A percentile compares a stretch with the other conserved stretches of the same genome.
phyloP scores from a whole-genome alignment of 2,888 invertebrate genomes.

The Tenodera sinensis region DNA sequence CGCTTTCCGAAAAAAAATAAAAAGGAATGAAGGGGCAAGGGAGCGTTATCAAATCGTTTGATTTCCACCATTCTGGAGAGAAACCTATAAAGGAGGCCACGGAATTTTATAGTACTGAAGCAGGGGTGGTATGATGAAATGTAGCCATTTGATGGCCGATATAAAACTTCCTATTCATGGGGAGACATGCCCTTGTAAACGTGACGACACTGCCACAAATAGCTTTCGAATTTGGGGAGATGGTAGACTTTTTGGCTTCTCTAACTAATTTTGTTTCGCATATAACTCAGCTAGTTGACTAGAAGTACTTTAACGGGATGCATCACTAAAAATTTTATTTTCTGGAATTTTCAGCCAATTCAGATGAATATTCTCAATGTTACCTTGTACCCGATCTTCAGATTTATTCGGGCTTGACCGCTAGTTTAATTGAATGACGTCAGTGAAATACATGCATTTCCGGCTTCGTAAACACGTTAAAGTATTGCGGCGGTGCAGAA shows the following conservation, averaged over 20 bases:
- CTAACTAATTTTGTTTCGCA: background rate
- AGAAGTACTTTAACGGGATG: no score
- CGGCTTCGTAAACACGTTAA: no score
- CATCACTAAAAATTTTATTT: no score
- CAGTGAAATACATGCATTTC: no score
- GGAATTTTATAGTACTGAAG: background rate
- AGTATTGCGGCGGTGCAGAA: no score
- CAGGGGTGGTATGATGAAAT: background rate
- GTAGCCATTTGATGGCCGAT: constrained; percentile 8
- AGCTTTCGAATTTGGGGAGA: background rate
- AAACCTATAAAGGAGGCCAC: background rate
- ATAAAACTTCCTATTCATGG: background rate
- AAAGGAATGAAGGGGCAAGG: background rate
- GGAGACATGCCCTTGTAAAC: background rate
- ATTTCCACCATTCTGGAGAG: background rate
- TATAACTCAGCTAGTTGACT: background rate
- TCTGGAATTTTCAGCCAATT: no score
- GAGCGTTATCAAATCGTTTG: constrained; percentile 3
- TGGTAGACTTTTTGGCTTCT: background rate
- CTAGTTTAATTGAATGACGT: no score
- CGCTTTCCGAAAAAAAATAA: constrained; percentile 6
- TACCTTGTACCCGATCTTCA: no score
- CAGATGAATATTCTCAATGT: no score
- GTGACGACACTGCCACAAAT: background rate
- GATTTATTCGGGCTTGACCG: no score